Evolutionary conservation across 2,888 invertebrate genomes (phyloP).

Genomic region (Steromphala cineraria): DNA sequence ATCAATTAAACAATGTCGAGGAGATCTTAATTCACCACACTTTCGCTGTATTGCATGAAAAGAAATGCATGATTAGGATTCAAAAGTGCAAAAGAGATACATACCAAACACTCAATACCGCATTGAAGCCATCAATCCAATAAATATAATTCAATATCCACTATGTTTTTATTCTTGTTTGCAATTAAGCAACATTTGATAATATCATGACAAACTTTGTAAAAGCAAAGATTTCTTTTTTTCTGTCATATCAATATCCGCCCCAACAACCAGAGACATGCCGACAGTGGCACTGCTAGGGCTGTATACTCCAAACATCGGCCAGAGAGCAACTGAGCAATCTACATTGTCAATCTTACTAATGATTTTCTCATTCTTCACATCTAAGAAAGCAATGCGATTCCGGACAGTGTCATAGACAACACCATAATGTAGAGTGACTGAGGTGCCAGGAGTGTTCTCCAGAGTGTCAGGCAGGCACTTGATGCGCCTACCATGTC

Average conservation of each 20-base stretch:
- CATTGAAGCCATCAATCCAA: too few relatives aligned
- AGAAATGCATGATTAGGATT: too few relatives aligned
- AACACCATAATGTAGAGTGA: not conserved
- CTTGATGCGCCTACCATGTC: not conserved
- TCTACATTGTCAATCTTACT: not conserved
- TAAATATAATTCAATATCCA: too few relatives aligned
- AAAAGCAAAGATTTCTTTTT: not conserved
- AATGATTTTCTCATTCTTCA: not conserved
- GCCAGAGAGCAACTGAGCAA: not conserved
- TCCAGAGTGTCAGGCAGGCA: not conserved
- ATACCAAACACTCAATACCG: too few relatives aligned
- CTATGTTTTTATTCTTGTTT: too few relatives aligned
- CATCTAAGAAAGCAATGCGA: not conserved
- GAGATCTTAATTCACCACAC: too few relatives aligned
- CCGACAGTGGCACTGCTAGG: not conserved
- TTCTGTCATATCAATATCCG: not conserved
- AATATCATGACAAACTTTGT: not conserved
- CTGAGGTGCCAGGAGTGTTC: not conserved
- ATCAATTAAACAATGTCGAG: too few relatives aligned
- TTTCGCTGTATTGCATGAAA: too few relatives aligned
- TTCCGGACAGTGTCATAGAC: not conserved
- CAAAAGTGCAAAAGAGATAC: too few relatives aligned
- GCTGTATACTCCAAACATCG: not conserved
- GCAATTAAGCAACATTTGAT: too few relatives aligned
- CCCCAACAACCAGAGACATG: not conserved